phyloP scores from a whole-genome alignment of 1,140 invertebrate species.

The Penaeus indicus region DNA sequence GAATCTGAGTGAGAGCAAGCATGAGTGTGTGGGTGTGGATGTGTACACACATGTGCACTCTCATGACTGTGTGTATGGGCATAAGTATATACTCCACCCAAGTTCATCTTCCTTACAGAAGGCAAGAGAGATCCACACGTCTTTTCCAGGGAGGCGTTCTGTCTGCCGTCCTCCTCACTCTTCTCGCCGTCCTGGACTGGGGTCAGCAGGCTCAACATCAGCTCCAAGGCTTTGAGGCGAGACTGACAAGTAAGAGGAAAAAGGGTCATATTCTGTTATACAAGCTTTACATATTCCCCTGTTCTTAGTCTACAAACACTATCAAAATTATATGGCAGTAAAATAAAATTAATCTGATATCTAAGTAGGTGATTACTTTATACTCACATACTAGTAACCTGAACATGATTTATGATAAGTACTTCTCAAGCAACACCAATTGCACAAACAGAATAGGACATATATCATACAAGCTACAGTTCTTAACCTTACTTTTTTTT shows the following conservation, averaged over 20 bases:
- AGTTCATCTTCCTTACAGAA: constrained; percentile 36
- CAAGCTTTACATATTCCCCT: not conserved
- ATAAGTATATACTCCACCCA: not conserved
- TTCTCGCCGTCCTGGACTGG: constrained; percentile 66
- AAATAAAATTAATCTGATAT: constrained; percentile 37
- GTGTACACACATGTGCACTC: no score
- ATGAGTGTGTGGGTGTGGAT: no score
- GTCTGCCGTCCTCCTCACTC: constrained; percentile 2
- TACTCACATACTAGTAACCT: not conserved
- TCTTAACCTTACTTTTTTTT: no score
- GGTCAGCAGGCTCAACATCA: constrained; percentile 72
- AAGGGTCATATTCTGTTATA: not conserved
- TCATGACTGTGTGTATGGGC: not conserved
- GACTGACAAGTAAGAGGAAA: constrained; percentile 68
- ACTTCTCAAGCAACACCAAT: no score
- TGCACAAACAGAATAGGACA: no score
- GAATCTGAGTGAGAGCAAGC: no score
- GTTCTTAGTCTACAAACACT: no score
- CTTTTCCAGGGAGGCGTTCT: constrained; percentile 63
- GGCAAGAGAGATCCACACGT: constrained; percentile 64
- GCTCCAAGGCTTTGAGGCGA: constrained; percentile 73
- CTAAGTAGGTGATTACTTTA: not conserved
- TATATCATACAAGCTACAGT: no score
- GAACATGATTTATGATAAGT: no score
- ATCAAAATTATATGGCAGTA: constrained; percentile 34